Evolutionary conservation across 2,888 invertebrate genomes (phyloP).

Genomic region (Steinernema hermaphroditum): DNA sequence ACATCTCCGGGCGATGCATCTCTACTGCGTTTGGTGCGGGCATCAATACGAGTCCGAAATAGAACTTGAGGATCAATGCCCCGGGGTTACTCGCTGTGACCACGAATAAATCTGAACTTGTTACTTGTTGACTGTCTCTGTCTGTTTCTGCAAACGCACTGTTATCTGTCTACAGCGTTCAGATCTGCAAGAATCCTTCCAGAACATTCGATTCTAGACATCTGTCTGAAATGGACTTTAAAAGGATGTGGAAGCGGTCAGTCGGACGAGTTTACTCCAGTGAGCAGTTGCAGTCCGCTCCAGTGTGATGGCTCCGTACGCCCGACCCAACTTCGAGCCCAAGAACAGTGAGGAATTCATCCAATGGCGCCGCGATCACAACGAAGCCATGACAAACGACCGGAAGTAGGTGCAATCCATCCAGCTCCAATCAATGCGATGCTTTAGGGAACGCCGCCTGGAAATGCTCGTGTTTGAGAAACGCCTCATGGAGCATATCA

Average conservation of each 20-base stretch:
- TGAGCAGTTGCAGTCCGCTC: not conserved
- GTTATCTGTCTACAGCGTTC: no score
- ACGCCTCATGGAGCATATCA: not conserved
- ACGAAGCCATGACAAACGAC: not conserved
- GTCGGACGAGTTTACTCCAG: not conserved
- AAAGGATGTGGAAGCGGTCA: not conserved
- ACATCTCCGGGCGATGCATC: slow-evolving; percentile 51
- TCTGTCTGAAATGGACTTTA: not conserved
- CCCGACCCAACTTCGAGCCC: slow-evolving; percentile 7
- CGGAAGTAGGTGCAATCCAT: not conserved
- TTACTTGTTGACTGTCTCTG: slow-evolving; percentile 17
- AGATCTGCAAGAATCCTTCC: not conserved
- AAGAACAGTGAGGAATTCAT: not conserved
- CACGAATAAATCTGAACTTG: slow-evolving; percentile 47
- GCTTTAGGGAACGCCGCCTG: not conserved
- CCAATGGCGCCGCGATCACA: slow-evolving; percentile 11
- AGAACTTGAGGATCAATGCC: slow-evolving; percentile 52
- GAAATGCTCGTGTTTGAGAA: not conserved
- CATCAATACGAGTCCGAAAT: slow-evolving; percentile 45
- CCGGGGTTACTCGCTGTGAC: slow-evolving; percentile 50
- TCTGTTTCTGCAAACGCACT: not conserved
- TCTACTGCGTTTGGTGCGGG: slow-evolving; percentile 63
- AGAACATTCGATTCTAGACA: not conserved
- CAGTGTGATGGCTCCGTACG: not conserved
- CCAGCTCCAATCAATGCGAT: not conserved